A percentile compares a stretch with the other conserved stretches of the same genome.
These are phyloP conservation scores for Cladopsammia gracilis DNA, from an alignment of 64 coral and sea anemone genomes.

Conservation along the genomic window DNA sequence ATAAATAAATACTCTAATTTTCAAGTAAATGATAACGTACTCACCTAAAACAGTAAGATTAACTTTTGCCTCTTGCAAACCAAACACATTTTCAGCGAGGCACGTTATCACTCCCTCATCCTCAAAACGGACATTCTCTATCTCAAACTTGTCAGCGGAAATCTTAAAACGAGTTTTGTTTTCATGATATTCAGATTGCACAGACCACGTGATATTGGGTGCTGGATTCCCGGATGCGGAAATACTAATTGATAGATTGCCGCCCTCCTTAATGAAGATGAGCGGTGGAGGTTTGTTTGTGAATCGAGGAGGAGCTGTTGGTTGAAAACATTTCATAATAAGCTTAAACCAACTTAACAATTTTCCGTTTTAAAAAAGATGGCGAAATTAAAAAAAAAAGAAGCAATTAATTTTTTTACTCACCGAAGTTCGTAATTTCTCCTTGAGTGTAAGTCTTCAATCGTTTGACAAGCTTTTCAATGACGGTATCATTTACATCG, in stretches of 20 bases:
- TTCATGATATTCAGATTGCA: not conserved
- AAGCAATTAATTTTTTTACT: not conserved
- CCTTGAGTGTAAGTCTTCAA: not conserved
- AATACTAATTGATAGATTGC: constrained; percentile 19
- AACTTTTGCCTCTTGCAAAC: not conserved
- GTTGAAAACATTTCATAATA: not conserved
- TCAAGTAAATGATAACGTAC: not conserved
- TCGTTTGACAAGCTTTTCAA: not conserved
- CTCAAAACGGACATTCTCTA: constrained; percentile 5
- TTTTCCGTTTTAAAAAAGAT: not conserved
- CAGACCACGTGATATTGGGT: constrained; percentile 51
- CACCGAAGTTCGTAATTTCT: not conserved
- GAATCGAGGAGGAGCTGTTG: constrained; percentile 58
- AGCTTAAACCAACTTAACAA: not conserved
- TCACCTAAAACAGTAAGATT: constrained; percentile 68
- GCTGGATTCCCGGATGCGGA: constrained; percentile 30
- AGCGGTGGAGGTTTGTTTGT: not conserved
- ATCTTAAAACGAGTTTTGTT: not conserved
- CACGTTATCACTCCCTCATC: constrained; percentile 56
- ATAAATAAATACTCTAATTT: too few relatives aligned
- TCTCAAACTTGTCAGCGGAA: constrained; percentile 14
- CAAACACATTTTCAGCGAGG: constrained; percentile 59
- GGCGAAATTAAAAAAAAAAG: not conserved
- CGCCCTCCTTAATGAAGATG: constrained; percentile 28
- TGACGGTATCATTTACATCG: not conserved